Evolutionary conservation across 1,140 invertebrate genomes (phyloP).

Genomic region (Mesaphorura yosii): DNA sequence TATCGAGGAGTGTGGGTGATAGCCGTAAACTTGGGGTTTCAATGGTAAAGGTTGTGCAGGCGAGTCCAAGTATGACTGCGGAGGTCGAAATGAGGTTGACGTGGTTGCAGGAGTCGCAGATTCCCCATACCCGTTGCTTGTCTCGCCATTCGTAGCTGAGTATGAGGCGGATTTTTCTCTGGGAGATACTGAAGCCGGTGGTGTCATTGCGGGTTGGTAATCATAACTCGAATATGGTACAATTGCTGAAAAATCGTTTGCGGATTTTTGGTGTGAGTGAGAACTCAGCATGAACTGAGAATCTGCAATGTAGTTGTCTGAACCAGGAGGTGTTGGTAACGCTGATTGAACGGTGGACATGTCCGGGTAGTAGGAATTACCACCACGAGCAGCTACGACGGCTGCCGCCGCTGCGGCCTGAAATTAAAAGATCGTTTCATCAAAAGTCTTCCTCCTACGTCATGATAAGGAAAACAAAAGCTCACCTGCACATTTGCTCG

Average conservation of each 20-base stretch:
- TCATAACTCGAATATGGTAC: conserved; percentile 33
- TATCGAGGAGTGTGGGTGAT: conserved; percentile 42
- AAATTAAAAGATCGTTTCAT: too few species aligned
- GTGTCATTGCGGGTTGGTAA: conserved; percentile 73
- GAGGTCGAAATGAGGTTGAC: conserved; percentile 27
- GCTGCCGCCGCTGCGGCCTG: conserved; percentile 37
- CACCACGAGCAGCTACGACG: conserved; percentile 35
- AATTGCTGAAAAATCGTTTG: conserved; percentile 31
- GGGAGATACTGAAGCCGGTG: conserved; percentile 85
- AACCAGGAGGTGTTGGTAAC: conserved; percentile 68
- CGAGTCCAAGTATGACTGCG: conserved; percentile 29
- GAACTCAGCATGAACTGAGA: conserved; percentile 45
- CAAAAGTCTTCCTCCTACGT: too few species aligned
- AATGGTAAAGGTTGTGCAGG: conserved; percentile 62
- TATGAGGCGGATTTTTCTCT: conserved; percentile 37
- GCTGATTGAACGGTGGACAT: conserved; percentile 44
- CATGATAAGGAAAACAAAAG: conserved; percentile 34
- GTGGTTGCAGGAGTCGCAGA: conserved; percentile 4
- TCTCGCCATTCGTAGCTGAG: not conserved
- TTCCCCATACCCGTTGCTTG: conserved; percentile 27
- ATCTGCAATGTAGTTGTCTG: conserved; percentile 55
- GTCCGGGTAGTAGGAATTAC: conserved; percentile 35
- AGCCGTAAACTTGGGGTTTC: conserved; percentile 69
- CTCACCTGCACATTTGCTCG: conserved; percentile 71
- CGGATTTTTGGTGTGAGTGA: conserved; percentile 27